Base-by-base conservation (phyloP, 2,888 invertebrate genomes). In the Himalopsyche kuldschensis region DNA sequence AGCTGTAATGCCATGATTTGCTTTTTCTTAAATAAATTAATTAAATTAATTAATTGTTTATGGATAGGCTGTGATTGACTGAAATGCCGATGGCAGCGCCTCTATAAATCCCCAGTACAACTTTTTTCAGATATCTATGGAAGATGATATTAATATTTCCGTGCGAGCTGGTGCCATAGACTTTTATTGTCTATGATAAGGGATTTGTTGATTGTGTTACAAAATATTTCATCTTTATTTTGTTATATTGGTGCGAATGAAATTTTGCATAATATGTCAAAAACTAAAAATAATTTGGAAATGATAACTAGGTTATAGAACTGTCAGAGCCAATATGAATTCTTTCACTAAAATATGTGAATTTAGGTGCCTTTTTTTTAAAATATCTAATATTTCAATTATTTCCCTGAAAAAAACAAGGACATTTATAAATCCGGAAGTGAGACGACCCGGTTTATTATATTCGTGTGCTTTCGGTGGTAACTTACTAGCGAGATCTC, bases 381-480 rank as follows among this genome's bases (percentile, higher is more conserved):
- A 78, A 20, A 55, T 81, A 48, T 78, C 78, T 47, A 78, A 78
- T 81, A 78, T 76, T 76, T 76, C 55, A 47, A 63, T 32, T 27
- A 30, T 69, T 10, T 69, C 69, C 8, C 69, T 69, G 27, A 81
- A 32, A 47, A 84, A 81, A 55, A 47, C 48, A 10, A 84, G 47
- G 41, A 48, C 75, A 17, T 69, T 84, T 46, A 75, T 84, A 17
- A 80, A 63, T 48, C 78, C 83, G 4, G 80, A 83, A 31, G 80
- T 83, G 8, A 48, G 80, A n/a, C 77, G 78, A 75, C 63, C 48
- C 47, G 78, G 83, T 10, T 77, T 83, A 75, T 69, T 83, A 30
- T 77, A 35, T 55, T 77, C 75, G 15, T 55, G 69, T 27, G 46
- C 55, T 47, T 75, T 75, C 24, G 27, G 75, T 32, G 78, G 75